phyloP scores from a whole-genome alignment of 2,797 vertebrate species.

The Trematomus bernacchii region DNA sequence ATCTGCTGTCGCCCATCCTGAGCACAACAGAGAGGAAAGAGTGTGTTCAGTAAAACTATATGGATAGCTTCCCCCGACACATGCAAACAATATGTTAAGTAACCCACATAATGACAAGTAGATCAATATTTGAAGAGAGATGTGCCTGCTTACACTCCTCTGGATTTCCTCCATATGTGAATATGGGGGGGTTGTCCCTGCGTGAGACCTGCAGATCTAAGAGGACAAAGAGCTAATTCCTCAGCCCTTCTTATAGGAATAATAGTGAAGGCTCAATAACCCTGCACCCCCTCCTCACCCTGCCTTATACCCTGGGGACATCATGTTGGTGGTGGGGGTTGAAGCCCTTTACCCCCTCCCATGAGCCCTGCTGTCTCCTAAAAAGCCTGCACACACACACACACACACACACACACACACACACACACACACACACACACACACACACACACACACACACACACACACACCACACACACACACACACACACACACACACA shows the following conservation, averaged over 20 bases:
- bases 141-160: not conserved
- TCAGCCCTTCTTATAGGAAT: conserved; percentile 52
- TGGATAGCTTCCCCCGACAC: not conserved
- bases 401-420: not conserved
- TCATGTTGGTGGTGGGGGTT: conserved; percentile 19
- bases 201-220: conserved; percentile 34
- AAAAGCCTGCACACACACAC: not conserved
- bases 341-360: conserved; percentile 29
- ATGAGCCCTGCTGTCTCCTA: conserved; percentile 46
- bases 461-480: not conserved
- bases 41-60: not conserved
- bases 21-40: conserved; percentile 2
- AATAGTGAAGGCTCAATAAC: conserved; percentile 57
- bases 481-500: not conserved
- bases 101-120: not conserved
- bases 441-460: conserved; percentile 21
- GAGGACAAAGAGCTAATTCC: conserved; percentile 68
- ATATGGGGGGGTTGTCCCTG: conserved; percentile 33
- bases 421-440: conserved; percentile 32
- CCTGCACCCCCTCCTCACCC: conserved; percentile 31
- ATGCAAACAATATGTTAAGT: not conserved
- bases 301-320: conserved; percentile 50
- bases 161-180: conserved; percentile 14
- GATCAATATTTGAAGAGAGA: not conserved
- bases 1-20: not conserved